Conservation (phyloP, 2,797 vertebrate genomes). For the Cossypha dichroa region DNA sequence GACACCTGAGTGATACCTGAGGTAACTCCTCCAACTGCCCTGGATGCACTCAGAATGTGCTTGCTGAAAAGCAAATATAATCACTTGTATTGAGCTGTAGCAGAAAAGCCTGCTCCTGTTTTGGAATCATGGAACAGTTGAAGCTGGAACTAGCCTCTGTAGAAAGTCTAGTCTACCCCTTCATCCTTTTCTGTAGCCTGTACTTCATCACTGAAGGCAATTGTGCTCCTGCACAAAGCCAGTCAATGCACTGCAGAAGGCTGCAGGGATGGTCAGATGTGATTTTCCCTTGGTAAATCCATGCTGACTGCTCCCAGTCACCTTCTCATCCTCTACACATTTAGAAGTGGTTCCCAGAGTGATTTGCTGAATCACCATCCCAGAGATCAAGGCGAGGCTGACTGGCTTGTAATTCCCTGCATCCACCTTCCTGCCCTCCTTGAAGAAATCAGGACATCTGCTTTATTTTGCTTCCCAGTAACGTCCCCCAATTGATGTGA, state of each 20-base stretch:
- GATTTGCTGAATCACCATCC: neutral
- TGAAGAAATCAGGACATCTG: neutral
- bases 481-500: accelerated
- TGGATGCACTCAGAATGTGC: accelerated
- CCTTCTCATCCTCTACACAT: neutral
- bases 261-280: neutral
- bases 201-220: neutral
- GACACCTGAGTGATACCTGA: neutral
- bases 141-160: neutral
- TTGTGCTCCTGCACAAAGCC: neutral
- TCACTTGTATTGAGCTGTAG: neutral
- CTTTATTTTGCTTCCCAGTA: neutral
- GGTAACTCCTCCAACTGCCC: neutral
- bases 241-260: neutral
- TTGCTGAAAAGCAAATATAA: neutral
- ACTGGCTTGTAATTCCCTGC: neutral
- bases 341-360: neutral
- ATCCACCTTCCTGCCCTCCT: neutral
- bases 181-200: neutral
- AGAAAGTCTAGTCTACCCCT: neutral
- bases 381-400: neutral
- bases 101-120: neutral
- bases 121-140: neutral
- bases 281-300: neutral
- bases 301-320: neutral